Conservation (phyloP, 2,113 vertebrate species). For the Tor tambroides region DNA sequence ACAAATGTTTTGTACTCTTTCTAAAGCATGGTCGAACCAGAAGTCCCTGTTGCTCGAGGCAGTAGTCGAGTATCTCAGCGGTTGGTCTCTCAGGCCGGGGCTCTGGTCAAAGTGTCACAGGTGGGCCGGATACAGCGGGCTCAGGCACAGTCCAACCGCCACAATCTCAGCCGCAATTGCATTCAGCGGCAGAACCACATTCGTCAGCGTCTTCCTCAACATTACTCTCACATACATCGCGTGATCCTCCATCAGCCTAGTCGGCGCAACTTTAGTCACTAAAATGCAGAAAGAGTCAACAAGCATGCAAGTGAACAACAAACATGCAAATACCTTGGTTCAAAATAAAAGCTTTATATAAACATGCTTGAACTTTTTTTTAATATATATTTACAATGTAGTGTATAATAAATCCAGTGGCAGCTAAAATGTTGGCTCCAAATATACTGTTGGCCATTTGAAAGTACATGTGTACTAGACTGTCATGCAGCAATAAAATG, state of each 20-base stretch:
- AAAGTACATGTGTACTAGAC: not conserved
- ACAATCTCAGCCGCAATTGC: constrained; percentile 77
- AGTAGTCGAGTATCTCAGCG: constrained; percentile 57
- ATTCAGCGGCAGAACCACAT: constrained; percentile 87
- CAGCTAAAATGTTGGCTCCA: constrained; percentile 4
- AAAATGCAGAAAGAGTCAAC: constrained; percentile 59
- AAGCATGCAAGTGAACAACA: not conserved
- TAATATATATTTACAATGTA: not conserved
- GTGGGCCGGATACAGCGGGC: constrained; percentile 77
- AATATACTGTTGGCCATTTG: not conserved
- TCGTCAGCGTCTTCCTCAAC: constrained; percentile 75
- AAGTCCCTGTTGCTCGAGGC: constrained; percentile 62
- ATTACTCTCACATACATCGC: constrained; percentile 67
- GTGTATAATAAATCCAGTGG: not conserved
- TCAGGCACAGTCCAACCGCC: constrained; percentile 74
- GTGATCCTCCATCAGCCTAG: constrained; percentile 88
- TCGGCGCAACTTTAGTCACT: constrained; percentile 85
- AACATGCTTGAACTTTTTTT: constrained; percentile 1
- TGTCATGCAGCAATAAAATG: constrained; percentile 23
- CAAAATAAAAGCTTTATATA: constrained; percentile 31
- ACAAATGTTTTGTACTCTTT: constrained; percentile 8
- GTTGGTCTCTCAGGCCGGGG: constrained; percentile 67
- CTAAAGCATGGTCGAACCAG: constrained; percentile 66
- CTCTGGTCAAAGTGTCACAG: constrained; percentile 79
- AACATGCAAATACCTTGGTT: constrained; percentile 2